Evolutionary conservation across 1,140 invertebrate genomes (phyloP).

Genomic region (Drosophila rhopaloa): DNA sequence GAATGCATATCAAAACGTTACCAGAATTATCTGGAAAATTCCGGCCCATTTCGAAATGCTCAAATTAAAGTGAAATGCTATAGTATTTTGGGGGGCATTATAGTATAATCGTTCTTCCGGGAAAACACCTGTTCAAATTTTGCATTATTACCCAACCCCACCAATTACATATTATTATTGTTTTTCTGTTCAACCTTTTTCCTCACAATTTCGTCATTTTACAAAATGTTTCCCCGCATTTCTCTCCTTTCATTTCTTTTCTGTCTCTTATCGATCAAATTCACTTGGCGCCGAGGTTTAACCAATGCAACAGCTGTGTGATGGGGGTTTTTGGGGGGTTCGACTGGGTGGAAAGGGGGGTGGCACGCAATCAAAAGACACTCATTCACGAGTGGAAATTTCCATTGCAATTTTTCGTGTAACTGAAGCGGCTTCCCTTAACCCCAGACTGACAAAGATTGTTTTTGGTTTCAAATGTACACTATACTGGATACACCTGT

Average conservation of each 20-base stretch:
- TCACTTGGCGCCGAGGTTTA: slow-evolving; percentile 16
- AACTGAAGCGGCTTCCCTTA: slow-evolving; percentile 49
- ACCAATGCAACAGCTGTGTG: slow-evolving; percentile 39
- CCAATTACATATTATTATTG: background rate
- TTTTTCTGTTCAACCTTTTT: background rate
- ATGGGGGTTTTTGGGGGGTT: background rate
- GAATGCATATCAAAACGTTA: slow-evolving; percentile 2
- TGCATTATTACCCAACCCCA: background rate
- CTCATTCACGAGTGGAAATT: slow-evolving; percentile 63
- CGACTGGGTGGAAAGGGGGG: slow-evolving; percentile 5
- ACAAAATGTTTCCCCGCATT: background rate
- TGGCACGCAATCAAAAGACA: slow-evolving; percentile 39
- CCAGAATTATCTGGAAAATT: slow-evolving; percentile 11
- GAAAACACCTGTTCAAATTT: slow-evolving; percentile 8
- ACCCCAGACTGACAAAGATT: slow-evolving; percentile 12
- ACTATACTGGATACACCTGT: too few relatives aligned
- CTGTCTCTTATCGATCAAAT: slow-evolving; percentile 42
- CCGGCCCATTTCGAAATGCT: background rate
- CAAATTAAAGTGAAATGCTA: background rate
- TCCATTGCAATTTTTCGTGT: slow-evolving; percentile 66
- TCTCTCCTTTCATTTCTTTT: background rate
- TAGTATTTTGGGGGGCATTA: slow-evolving; percentile 2
- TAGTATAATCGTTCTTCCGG: background rate
- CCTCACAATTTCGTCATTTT: slow-evolving; percentile 13
- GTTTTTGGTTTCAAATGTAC: too few relatives aligned